Base-by-base conservation (phyloP, 2,797 vertebrate genomes). In the Leucoraja ocellata region DNA sequence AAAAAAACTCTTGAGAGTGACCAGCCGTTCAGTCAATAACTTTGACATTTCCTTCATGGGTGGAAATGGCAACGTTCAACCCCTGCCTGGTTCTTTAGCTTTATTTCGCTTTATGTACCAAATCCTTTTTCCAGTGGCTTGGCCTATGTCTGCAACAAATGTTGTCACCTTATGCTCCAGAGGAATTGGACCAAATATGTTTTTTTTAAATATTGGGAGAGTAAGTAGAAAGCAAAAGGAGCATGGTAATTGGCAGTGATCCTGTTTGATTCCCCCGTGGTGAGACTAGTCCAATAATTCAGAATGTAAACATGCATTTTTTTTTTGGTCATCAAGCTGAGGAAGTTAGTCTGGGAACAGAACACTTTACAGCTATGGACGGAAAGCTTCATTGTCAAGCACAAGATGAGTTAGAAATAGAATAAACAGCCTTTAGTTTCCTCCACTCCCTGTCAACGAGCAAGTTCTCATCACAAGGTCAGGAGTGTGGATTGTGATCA, bases 131-230 rank as follows among this genome's bases (percentile, higher is more conserved):
- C 65, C 63, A 90, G 8, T 71, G n/a, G n/a, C 63, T 90, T 90
- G 86, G 86, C 63, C 1, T 21, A 32, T 90, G 86, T 7, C n/a
- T 0, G 36, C 63, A n/a, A 8, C n/a, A 68, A 71, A 90, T 21
- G 25, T 58, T 83, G 80, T 10, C 80, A 83, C 63, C 63, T 90
- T 63, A 90, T 65, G 71, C 14, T 90, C 84, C 84, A 88, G 13
- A 63, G 84, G 61, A 65, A 32, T 32, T 90, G 32, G 18, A 90
- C 65, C 36, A 21, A 90, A 14, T 10, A 36, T 65, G 58, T 32
- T 90, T 65, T 13, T 74, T 90, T 71, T 32, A 71, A 90, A 90
- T 18, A 68, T 32, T 32, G 65, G 23, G 80, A 83, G 58, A 83
- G 58, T 58, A 83, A 58, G 23, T 58, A 58, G 54, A 83, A 46